Base-by-base conservation (phyloP, 2,797 vertebrate species). In the Caiman crocodilus region DNA sequence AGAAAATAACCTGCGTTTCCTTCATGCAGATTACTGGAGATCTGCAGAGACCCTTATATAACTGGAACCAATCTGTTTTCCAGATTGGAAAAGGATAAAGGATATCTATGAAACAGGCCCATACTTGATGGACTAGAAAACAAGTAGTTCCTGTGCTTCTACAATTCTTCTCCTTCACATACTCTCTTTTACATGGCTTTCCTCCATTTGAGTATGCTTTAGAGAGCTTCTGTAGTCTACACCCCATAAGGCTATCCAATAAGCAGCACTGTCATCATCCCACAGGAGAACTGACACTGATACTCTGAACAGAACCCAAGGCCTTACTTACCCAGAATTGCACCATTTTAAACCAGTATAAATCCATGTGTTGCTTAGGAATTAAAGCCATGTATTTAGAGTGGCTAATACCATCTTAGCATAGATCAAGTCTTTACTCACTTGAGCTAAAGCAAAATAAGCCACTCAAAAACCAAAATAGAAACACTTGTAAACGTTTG, bases 281-380 rank as follows among this genome's bases (percentile, higher is more conserved):
- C 63, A 42, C 0, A 61, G 7, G 32, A 78, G 7, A 30, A 63
- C 56, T 79, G 82, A 67, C 0, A 0, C 67, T 13, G 4, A 79
- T 42, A 35, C 5, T 67, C n/a, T 3, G 71, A 65, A 67, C 21
- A 14, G 55, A 4, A 75, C 18, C 17, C 16, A 26, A 84, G 18
- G 28, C 59, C 80, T 3, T 28, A 25, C 63, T 87, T 76, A 87
- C 4, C 81, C 5, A 75, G 10, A 84, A 71, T 50, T 55, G 4
- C 94, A 79, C 13, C 5, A 79, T 67, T 81, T 79, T 67, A 65
- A 79, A 90, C 10, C 28, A 92, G 79, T 86, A 85, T 28, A 55
- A 73, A 79, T 87, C 21, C 32, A 71, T 6, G 32, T 35, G 32
- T 23, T 32, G 30, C 35, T 50, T 50, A 50, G 11, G 42, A 50